A percentile compares a stretch with the other conserved stretches of the same genome.
Evolutionary conservation across 2,888 invertebrate genomes (phyloP).

Genomic region (Cabera pusaria): DNA sequence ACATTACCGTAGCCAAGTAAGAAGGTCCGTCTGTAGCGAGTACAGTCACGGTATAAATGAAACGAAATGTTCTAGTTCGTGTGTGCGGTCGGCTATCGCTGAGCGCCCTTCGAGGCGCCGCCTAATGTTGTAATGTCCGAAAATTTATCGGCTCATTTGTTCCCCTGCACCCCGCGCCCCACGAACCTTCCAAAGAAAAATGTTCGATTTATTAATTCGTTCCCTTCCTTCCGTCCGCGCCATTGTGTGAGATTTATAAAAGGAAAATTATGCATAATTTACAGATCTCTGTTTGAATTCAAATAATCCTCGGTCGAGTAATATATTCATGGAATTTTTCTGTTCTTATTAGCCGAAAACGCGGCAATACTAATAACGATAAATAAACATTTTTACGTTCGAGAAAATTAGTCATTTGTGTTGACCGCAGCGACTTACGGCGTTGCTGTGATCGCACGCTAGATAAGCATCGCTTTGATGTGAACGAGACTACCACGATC

Average conservation of each 20-base stretch:
- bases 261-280: conserved; percentile 25
- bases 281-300: conserved; percentile 13
- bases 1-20: too few species aligned
- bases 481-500: too few species aligned
- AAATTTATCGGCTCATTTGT: conserved; percentile 37
- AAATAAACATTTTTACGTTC: too few species aligned
- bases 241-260: conserved; percentile 26
- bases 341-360: conserved; percentile 3
- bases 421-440: too few species aligned
- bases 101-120: conserved; percentile 22
- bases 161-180: conserved; percentile 12
- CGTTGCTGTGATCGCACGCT: too few species aligned
- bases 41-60: too few species aligned
- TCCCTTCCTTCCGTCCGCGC: conserved; percentile 13
- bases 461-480: too few species aligned
- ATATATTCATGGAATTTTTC: conserved; percentile 11
- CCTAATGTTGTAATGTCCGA: conserved; percentile 23
- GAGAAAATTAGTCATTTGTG: too few species aligned
- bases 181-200: conserved; percentile 32
- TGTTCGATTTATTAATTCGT: conserved; percentile 29
- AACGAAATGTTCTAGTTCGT: too few species aligned
- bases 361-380: too few species aligned
- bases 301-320: conserved; percentile 9
- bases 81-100: too few species aligned
- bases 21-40: too few species aligned